Conservation (phyloP, 2,888 invertebrate genomes). For the Lysandra coridon region DNA sequence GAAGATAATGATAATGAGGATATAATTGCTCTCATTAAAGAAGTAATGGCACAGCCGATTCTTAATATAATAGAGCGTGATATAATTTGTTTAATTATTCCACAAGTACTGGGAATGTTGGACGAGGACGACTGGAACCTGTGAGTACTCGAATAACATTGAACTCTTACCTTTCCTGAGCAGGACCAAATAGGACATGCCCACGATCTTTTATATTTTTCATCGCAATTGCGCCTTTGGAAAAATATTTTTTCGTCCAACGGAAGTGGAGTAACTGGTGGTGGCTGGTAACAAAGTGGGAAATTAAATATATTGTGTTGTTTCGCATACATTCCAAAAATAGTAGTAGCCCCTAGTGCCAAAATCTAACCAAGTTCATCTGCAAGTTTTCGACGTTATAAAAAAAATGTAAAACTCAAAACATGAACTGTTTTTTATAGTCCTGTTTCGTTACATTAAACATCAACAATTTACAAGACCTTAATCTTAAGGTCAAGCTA, state of each 20-base stretch:
- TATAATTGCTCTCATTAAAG: not conserved
- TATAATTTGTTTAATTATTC: conserved; percentile 14
- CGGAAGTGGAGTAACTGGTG: too few species aligned
- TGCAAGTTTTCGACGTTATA: not conserved
- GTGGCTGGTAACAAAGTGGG: too few species aligned
- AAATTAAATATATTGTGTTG: too few species aligned
- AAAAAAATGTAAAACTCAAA: not conserved
- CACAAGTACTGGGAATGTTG: conserved; percentile 6
- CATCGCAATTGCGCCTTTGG: not conserved
- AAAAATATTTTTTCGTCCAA: not conserved
- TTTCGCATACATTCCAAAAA: too few species aligned
- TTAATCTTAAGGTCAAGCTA: conserved; percentile 63
- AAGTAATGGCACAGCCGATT: not conserved
- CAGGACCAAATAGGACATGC: not conserved
- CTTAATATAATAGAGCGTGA: not conserved
- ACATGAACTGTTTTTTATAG: not conserved
- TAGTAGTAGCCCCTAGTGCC: too few species aligned
- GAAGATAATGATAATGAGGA: not conserved
- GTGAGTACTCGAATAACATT: not conserved
- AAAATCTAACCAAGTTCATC: not conserved
- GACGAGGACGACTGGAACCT: conserved; percentile 21
- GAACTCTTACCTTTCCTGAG: conserved; percentile 24
- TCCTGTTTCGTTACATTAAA: conserved; percentile 2
- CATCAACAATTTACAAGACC: conserved; percentile 47
- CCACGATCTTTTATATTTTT: not conserved